phyloP scores from a whole-genome alignment of 1,140 invertebrate genomes.

The Bicyclus anynana region DNA sequence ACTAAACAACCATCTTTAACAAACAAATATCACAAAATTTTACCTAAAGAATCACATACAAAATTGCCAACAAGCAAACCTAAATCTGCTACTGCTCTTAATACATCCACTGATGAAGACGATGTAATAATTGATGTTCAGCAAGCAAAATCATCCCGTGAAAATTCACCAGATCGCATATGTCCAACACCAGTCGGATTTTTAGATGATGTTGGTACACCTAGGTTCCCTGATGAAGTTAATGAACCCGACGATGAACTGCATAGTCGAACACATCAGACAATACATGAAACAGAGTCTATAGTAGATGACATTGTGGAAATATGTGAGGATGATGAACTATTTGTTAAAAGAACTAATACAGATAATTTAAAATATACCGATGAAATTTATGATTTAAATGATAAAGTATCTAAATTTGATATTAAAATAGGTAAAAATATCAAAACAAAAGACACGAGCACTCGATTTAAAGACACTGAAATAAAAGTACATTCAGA shows the following conservation, averaged over 20 bases:
- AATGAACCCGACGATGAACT: slow-evolving; percentile 83
- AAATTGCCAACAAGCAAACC: slow-evolving; percentile 66
- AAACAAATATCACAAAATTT: slow-evolving; percentile 63
- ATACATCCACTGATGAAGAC: slow-evolving; percentile 64
- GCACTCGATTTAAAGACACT: slow-evolving; percentile 47
- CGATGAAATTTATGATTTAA: slow-evolving; percentile 72
- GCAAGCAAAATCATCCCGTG: slow-evolving; percentile 83
- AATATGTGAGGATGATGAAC: slow-evolving; percentile 74
- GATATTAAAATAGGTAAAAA: slow-evolving; percentile 53
- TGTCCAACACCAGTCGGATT: slow-evolving; percentile 80
- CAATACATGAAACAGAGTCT: slow-evolving; percentile 71
- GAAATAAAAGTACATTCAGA: slow-evolving; percentile 54
- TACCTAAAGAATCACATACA: slow-evolving; percentile 42
- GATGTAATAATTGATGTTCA: slow-evolving; percentile 80
- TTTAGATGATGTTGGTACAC: slow-evolving; percentile 78
- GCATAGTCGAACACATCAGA: slow-evolving; percentile 52
- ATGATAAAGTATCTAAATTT: slow-evolving; percentile 77
- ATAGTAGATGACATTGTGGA: slow-evolving; percentile 76
- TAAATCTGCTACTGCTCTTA: slow-evolving; percentile 66
- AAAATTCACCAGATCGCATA: slow-evolving; percentile 83
- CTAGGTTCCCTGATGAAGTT: slow-evolving; percentile 83
- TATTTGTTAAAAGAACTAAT: slow-evolving; percentile 51
- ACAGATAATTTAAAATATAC: slow-evolving; percentile 43
- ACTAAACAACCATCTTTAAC: slow-evolving; percentile 48
- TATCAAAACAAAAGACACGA: slow-evolving; percentile 50